Base-by-base conservation (phyloP, 2,113 vertebrate genomes). In the Camelus bactrianus region DNA sequence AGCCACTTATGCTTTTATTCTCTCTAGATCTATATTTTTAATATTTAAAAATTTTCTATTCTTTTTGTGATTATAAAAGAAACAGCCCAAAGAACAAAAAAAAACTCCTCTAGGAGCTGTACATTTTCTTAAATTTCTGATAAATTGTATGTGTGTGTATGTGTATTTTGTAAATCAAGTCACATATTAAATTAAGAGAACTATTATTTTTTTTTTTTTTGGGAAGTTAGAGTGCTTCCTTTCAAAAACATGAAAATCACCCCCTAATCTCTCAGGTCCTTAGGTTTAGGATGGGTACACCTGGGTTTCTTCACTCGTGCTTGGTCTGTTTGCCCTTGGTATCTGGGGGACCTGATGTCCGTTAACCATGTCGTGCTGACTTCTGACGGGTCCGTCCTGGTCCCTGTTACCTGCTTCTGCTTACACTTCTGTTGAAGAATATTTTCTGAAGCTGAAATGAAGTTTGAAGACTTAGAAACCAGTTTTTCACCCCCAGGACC, bases 221-320 rank as follows among this genome's bases (percentile, higher is more conserved):
- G 19, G 24, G 28, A 56, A 93, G 20, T 65, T 32, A 69, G 8
- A 30, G 5, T 35, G 22, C 13, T 87, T 89, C 15, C 46, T 62
- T 56, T 58, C 3, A 70, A 60, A 83, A 86, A 84, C 32, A 3
- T 81, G 38, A 65, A 82, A 76, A 56, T 48, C 50, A 77, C 73
- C 9, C 24, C 2, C 14, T 88, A 30, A 60, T 82, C 54, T 50
- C 35, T 17, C 73, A 8, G 22, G 8, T 52, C 58, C 48, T 76
- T 88, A 46, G 58, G 9, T 65, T 88, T 81, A 56, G 50, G 35
- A 28, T 85, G 35, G 48, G 60, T 46, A n/a, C 88, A 94, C 91
- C 70, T 95, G 80, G 60, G 67, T 96, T 92, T 64, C 95, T 91
- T 97, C 95, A 88, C 50, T 95, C 0, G 0, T 52, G 13, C 32